These are phyloP conservation scores for Invenusta paracnida DNA, from an alignment of 2,888 invertebrate species.

Conservation along the genomic window DNA sequence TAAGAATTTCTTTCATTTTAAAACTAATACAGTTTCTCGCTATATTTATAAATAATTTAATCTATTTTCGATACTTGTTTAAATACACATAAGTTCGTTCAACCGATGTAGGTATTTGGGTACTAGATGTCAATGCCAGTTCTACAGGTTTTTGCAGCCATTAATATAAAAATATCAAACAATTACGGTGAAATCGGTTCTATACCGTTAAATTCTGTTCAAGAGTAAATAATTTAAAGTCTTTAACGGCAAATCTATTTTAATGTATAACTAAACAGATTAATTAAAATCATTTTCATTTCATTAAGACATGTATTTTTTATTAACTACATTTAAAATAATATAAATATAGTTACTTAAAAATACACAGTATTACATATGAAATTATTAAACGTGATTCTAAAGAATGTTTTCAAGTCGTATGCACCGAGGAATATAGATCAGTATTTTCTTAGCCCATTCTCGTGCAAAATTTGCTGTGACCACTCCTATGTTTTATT, in stretches of 20 bases:
- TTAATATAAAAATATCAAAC: not conserved
- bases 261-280: not conserved
- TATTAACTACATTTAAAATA: not conserved
- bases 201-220: not conserved
- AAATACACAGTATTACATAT: not conserved
- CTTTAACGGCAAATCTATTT: not conserved
- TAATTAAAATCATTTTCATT: not conserved
- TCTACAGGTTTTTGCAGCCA: not conserved
- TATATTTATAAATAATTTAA: too few relatives aligned
- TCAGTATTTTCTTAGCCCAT: not conserved
- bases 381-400: not conserved
- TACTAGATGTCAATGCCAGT: too few relatives aligned
- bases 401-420: not conserved
- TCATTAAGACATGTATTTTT: not conserved
- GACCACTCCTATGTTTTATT: too few relatives aligned
- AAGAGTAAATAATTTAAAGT: not conserved
- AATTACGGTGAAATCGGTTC: not conserved
- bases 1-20: too few relatives aligned
- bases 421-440: not conserved
- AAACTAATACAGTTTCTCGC: too few relatives aligned
- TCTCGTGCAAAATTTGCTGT: not conserved
- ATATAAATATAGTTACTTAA: not conserved
- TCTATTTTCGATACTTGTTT: too few relatives aligned
- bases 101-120: too few relatives aligned
- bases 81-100: too few relatives aligned